Evolutionary conservation across 2,888 invertebrate species (phyloP), one percentile per base, ranked within the genome.

Genomic region (Eupithecia centaureata): DNA sequence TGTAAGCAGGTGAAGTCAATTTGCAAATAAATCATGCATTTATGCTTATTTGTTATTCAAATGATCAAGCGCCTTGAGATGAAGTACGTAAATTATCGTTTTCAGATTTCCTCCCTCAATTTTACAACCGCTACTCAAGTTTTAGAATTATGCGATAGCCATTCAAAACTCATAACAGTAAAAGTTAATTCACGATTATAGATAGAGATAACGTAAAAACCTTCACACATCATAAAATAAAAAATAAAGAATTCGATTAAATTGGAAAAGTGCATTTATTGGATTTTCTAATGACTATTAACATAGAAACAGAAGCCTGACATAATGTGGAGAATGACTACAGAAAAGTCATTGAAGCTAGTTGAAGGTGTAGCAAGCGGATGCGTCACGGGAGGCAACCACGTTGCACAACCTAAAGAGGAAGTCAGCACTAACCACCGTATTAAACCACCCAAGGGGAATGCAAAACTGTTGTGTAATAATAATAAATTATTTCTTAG

Each of bases 361-460:
- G 27, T 28, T 30, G 10, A 28, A 51, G 30, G 38, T 32, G 52
- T 35, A 65, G 64, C 75, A 79, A 82, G 63, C 80, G 78, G 80
- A 78, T 76, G 79, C 78, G 80, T 80, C 79, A 80, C 80, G 79
- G 79, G 78, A 78, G 60, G 63, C 68, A 72, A 71, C 65, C 73
- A 71, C 73, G 71, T 76, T 74, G 69, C 73, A 67, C 73, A 76
- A 76, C 69, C 70, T 65, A 61, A 56, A 70, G 67, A 76, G 69
- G 72, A 74, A 74, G 72, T 73, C 63, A 57, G 63, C 64, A 63
- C 58, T 47, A 64, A 68, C 68, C 64, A 65, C 65, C 30, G 64
- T 61, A 30, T 32, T 38, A 54, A 67, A 28, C 64, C 63, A 67
- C 64, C 64, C 56, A 35, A 51, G 35, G 68, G 65, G 70, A 72